Evolutionary conservation across 2,113 vertebrate genomes (phyloP).

Genomic region (Calidris pygmaea): DNA sequence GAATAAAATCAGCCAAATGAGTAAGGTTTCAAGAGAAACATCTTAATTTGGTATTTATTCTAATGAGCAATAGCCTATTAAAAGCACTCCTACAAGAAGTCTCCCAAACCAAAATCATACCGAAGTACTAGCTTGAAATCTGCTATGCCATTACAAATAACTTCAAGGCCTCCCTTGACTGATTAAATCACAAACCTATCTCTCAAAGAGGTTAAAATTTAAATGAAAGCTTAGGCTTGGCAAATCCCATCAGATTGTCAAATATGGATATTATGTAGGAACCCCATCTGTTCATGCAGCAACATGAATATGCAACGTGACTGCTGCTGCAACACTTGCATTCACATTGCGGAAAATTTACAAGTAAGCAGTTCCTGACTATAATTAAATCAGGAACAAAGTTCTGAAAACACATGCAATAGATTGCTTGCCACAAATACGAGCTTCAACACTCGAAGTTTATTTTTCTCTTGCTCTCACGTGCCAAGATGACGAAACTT

Average conservation of each 20-base stretch:
- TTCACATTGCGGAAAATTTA: conserved; percentile 21
- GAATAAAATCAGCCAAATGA: background rate
- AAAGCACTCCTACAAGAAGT: background rate
- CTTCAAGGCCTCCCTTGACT: background rate
- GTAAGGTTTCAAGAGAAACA: background rate
- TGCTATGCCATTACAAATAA: background rate
- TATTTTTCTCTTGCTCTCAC: background rate
- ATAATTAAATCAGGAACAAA: conserved; percentile 5
- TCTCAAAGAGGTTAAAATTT: conserved; percentile 43
- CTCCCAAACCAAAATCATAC: background rate
- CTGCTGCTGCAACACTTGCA: conserved; percentile 38
- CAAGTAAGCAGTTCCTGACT: conserved; percentile 9
- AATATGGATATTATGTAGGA: conserved; percentile 55
- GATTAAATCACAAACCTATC: conserved; percentile 1
- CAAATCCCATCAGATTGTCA: conserved; percentile 57
- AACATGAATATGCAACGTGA: conserved; percentile 56
- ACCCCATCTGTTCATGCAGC: conserved; percentile 53
- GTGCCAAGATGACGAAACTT: background rate
- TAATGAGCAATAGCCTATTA: background rate
- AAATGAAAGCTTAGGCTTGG: conserved; percentile 42
- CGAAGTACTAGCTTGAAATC: background rate
- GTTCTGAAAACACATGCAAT: background rate
- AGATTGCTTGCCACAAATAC: background rate
- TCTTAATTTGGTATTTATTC: background rate
- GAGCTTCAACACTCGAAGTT: background rate